Percentiles rank a stretch among this genome's conserved stretches.
Conservation (phyloP, 2,797 vertebrate genomes). For the Karalla daura region DNA sequence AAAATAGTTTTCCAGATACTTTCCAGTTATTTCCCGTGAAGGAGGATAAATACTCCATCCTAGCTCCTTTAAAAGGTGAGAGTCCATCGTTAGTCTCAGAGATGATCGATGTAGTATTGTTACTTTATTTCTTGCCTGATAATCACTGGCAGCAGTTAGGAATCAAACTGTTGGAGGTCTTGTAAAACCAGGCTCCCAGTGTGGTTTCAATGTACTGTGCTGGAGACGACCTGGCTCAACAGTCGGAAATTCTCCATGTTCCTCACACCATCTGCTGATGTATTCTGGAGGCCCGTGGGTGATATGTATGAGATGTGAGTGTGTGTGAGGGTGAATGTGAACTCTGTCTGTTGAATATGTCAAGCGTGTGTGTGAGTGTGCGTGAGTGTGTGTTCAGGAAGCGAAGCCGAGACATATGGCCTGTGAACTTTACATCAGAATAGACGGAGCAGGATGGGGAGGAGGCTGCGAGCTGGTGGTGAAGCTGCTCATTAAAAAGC, state of each 20-base stretch:
- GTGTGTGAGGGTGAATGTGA: slow-evolving; percentile 9
- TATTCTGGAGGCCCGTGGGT: slow-evolving; percentile 64
- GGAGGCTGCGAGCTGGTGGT: slow-evolving; percentile 5
- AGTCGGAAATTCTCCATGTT: slow-evolving; percentile 41
- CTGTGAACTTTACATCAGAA: slow-evolving; percentile 60
- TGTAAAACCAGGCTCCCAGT: not conserved
- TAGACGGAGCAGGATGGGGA: slow-evolving; percentile 3
- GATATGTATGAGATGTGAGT: slow-evolving; percentile 34
- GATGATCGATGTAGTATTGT: no score
- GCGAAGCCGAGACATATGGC: slow-evolving; percentile 61
- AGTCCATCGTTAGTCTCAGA: no score
- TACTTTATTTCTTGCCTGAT: not conserved
- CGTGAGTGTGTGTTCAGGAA: slow-evolving; percentile 56
- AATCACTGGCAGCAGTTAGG: not conserved
- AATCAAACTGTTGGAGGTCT: not conserved
- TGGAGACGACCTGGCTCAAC: slow-evolving; percentile 23
- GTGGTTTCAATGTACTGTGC: not conserved
- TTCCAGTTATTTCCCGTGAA: no score
- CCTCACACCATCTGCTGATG: slow-evolving; percentile 75
- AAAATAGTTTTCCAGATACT: no score
- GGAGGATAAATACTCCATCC: no score
- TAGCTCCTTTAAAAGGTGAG: no score
- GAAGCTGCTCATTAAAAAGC: slow-evolving; percentile 18
- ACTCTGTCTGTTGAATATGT: slow-evolving; percentile 27
- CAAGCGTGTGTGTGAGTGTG: slow-evolving; percentile 35